These are phyloP conservation scores for Graptemys geographica DNA, from an alignment of 2,797 vertebrate genomes.

Conservation along the genomic window DNA sequence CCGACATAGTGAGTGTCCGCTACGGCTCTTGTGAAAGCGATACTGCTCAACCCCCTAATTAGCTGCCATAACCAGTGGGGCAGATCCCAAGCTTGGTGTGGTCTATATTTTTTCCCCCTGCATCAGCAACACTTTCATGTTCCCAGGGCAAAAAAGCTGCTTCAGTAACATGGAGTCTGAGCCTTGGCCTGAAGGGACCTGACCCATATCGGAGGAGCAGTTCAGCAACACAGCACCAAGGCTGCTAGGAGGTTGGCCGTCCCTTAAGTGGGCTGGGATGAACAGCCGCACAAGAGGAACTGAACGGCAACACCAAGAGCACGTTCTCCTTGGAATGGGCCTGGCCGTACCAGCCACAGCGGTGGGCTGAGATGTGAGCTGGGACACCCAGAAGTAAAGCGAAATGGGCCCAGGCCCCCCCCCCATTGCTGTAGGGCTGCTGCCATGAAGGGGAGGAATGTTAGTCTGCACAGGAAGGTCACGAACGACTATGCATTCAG, in stretches of 20 bases:
- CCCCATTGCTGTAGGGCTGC: neutral
- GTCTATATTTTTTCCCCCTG: neutral
- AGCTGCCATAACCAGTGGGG: too few species aligned
- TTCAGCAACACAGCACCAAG: too few species aligned
- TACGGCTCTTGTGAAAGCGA: neutral
- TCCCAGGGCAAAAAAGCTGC: too few species aligned
- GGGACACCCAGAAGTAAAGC: neutral
- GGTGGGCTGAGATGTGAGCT: neutral
- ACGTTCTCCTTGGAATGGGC: neutral
- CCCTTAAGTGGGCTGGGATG: neutral
- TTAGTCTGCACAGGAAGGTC: neutral
- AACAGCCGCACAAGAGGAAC: neutral
- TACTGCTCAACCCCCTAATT: neutral
- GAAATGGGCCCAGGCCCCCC: neutral
- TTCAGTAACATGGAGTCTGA: too few species aligned
- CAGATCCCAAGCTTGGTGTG: neutral
- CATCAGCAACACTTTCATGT: neutral
- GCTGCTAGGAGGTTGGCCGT: neutral
- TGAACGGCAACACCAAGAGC: neutral
- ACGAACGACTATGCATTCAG: neutral
- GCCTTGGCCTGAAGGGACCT: too few species aligned
- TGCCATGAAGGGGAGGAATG: neutral
- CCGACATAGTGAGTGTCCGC: neutral
- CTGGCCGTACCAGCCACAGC: neutral
- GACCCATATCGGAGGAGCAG: too few species aligned